Conservation (phyloP, 2,113 vertebrate genomes). For the Rhizomys pruinosus region DNA sequence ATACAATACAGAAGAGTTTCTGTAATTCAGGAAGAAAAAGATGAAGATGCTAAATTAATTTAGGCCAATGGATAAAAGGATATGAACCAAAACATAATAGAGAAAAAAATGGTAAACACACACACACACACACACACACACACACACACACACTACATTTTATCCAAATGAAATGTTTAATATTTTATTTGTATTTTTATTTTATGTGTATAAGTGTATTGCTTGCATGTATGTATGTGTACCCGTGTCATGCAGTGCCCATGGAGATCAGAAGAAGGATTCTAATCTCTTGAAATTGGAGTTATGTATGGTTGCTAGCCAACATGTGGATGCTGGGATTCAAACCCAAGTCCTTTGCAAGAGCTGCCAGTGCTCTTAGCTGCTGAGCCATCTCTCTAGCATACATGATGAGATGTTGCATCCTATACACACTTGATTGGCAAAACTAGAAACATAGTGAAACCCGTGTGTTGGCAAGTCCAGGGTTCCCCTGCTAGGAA, state of each 20-base stretch:
- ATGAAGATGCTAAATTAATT: not conserved
- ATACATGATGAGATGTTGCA: not conserved
- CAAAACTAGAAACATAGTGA: not conserved
- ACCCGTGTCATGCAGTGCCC: too few relatives aligned
- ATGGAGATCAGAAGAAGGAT: too few relatives aligned
- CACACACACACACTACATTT: not conserved
- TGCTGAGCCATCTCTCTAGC: too few relatives aligned
- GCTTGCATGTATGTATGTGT: too few relatives aligned
- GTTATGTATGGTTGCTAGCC: too few relatives aligned
- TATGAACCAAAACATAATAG: not conserved
- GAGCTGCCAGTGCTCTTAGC: too few relatives aligned
- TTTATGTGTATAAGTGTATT: too few relatives aligned
- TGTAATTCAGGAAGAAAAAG: not conserved
- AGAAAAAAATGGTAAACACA: not conserved
- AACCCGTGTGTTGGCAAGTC: not conserved
- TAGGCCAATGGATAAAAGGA: not conserved
- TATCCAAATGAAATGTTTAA: not conserved
- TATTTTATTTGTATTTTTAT: too few relatives aligned
- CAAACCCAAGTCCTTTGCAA: too few relatives aligned
- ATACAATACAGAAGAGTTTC: not conserved
- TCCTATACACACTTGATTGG: not conserved
- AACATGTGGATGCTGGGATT: too few relatives aligned
- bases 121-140: not conserved
- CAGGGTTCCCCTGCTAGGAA: not conserved
- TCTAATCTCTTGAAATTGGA: too few relatives aligned